phyloP scores from a whole-genome alignment of 2,797 vertebrate genomes.

The Melanotaenia parkinsoni region DNA sequence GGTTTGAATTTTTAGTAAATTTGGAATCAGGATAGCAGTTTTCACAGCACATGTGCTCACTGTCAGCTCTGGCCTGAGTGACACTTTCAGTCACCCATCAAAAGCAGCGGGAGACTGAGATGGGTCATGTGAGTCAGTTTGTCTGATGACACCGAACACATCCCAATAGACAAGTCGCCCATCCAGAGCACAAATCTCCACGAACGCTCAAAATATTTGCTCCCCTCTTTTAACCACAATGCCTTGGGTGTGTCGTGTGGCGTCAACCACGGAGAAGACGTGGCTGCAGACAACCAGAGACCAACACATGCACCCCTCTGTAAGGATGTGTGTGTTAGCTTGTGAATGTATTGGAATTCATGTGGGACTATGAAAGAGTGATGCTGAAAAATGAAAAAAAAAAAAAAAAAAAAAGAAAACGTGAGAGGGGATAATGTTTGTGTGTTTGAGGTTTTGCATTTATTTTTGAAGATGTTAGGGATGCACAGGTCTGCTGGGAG shows the following conservation, averaged over 20 bases:
- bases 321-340: constrained; percentile 82
- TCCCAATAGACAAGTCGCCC: constrained; percentile 62
- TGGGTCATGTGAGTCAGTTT: constrained; percentile 64
- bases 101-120: constrained; percentile 62
- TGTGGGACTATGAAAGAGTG: constrained; percentile 41
- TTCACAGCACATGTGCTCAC: constrained; percentile 56
- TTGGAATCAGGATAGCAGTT: constrained; percentile 8
- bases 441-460: constrained; percentile 35
- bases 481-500: constrained; percentile 93
- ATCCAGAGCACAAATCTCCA: constrained; percentile 78
- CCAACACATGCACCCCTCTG: constrained; percentile 87
- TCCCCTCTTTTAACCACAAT: constrained; percentile 85
- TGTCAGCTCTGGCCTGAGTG: constrained; percentile 70
- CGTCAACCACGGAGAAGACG: constrained; percentile 99
- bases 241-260: constrained; percentile 96
- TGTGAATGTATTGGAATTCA: constrained; percentile 70
- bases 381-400: constrained; percentile 14
- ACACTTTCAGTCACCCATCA: constrained; percentile 70
- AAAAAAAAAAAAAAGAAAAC: constrained; percentile 2
- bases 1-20: constrained; percentile 14
- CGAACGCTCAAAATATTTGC: constrained; percentile 76
- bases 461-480: constrained; percentile 60
- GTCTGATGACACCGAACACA: constrained; percentile 67
- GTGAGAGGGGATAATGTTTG: constrained; percentile 13
- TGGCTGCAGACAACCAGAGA: constrained; percentile 98